Evolutionary conservation across 2,888 invertebrate genomes (phyloP).

Genomic region (Ornithoptera priamus): DNA sequence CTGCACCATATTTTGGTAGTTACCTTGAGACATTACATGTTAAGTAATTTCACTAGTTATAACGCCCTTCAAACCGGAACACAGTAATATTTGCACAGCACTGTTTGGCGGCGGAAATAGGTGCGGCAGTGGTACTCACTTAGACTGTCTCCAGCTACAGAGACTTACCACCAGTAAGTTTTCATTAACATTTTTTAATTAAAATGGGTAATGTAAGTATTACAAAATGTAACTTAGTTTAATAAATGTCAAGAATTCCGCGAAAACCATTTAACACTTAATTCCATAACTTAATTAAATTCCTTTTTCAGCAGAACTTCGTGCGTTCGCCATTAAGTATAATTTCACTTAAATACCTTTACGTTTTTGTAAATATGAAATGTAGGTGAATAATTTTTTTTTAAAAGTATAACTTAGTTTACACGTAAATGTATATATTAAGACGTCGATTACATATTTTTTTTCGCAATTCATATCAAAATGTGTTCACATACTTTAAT

Average conservation of each 20-base stretch:
- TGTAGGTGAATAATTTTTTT: background rate
- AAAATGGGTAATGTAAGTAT: background rate
- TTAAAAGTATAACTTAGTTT: background rate
- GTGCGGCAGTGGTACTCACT: no score
- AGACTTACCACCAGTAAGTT: no score
- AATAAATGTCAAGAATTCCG: background rate
- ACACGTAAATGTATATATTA: background rate
- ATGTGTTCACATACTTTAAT: background rate
- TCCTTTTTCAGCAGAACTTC: constrained; percentile 4
- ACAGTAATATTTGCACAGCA: no score
- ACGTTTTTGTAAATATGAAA: background rate
- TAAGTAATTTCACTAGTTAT: no score
- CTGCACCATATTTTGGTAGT: no score
- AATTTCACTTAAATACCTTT: constrained; percentile 9
- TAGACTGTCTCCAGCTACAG: no score
- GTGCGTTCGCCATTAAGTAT: constrained; percentile 7
- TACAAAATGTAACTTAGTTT: background rate
- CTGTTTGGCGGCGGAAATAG: no score
- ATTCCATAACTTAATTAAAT: constrained; percentile 7
- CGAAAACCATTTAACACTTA: background rate
- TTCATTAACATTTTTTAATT: no score
- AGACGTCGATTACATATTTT: background rate
- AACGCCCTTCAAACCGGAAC: no score
- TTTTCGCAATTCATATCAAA: background rate
- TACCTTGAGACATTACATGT: no score